Base-by-base conservation (phyloP, 1,140 invertebrate species). In the Carposina sasakii region DNA sequence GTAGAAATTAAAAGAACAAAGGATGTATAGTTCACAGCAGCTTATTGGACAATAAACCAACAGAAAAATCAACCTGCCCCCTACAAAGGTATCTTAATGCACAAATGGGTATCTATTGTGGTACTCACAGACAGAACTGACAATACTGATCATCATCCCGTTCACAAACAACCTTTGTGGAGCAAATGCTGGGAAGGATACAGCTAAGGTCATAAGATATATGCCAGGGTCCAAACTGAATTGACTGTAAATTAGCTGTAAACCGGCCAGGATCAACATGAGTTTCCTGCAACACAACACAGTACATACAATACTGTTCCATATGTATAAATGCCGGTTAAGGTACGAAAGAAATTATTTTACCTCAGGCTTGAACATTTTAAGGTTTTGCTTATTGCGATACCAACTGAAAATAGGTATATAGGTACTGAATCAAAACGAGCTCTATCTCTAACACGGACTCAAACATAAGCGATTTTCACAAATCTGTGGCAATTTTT, bases 141-240 rank as follows among this genome's bases (percentile, higher is more conserved):
- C 81, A 84, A 60, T 66, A 82, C 40, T 82, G 71, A 57, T 82
- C 71, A 55, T 84, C 78, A 49, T 81, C 61, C 22, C 76, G 51
- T 52, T 78, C 75, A 57, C 81, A 84, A 22, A 84, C 81, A 56
- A 82, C 62, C 53, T 82, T 81, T n/a, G 81, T 84, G 3, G 81
- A 79, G 51, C 81, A 84, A 2, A 84, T 63, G 43, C 81, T 84
- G 0, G 81, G 77, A 13, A 84, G 53, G 42, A 84, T 84, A 63
- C 78, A 73, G 47, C 77, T 82, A 8, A 79, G 56, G 54, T 81
- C 70, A 48, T 81, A 84, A 0, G 78, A 79, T 51, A 84, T 81
- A 54, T 72, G 63, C 81, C 81, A 84, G 4, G 78, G 76, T 10
- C 81, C 81, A 63, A 81, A 84, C 26, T 82, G 49, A 52, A 84